These are phyloP conservation scores for Apaloderma vittatum DNA, from an alignment of 2,113 vertebrate species.

Conservation along the genomic window DNA sequence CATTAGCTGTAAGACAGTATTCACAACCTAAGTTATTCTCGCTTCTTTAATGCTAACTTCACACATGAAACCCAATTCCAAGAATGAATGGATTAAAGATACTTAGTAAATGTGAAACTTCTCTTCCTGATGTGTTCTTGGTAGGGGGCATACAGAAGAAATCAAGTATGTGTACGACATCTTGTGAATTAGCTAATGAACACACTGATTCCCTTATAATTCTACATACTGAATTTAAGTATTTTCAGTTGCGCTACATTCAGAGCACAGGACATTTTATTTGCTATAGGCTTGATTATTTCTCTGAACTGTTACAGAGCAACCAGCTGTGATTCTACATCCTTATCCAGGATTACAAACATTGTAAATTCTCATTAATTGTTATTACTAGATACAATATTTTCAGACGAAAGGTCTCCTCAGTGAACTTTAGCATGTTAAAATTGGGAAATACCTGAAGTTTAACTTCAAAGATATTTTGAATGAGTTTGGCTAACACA, in stretches of 20 bases:
- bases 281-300: neutral
- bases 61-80: neutral
- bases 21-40: neutral
- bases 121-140: neutral
- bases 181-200: neutral
- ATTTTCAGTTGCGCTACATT: neutral
- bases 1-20: neutral
- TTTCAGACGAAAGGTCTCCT: neutral
- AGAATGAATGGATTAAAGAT: neutral
- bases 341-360: neutral
- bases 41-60: neutral
- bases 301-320: neutral
- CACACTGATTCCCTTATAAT: neutral
- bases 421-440: neutral
- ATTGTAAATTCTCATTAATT: neutral
- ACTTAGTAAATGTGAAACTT: neutral
- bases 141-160: neutral
- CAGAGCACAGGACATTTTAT: neutral
- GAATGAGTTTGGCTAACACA: constrained; percentile 97
- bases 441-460: constrained; percentile 87
- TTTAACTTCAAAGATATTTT: constrained; percentile 97
- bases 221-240: neutral
- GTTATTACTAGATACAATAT: neutral
- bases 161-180: neutral
- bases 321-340: neutral